These are phyloP conservation scores for Thyatira batis DNA, from an alignment of 2,888 invertebrate genomes.

Conservation along the genomic window DNA sequence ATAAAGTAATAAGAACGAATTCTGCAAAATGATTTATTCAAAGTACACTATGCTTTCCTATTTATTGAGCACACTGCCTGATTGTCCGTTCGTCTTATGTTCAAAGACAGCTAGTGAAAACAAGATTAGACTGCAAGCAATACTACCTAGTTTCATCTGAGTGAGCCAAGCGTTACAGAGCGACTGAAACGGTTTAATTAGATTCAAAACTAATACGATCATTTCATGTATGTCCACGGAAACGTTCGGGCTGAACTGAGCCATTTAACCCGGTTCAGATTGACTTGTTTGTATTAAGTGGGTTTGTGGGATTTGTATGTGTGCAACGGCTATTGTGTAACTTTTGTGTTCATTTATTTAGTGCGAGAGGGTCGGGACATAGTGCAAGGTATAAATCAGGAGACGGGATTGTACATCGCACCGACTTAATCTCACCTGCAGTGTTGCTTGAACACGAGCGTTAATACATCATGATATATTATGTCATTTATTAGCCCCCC, in stretches of 20 bases:
- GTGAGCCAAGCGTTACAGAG: neutral
- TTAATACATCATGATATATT: constrained; percentile 56
- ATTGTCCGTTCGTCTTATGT: too few relatives aligned
- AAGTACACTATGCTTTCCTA: too few relatives aligned
- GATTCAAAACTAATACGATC: neutral
- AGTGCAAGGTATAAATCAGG: constrained; percentile 60
- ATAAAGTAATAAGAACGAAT: neutral
- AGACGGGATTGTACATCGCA: constrained; percentile 43
- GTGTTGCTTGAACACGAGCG: constrained; percentile 2
- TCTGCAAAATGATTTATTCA: too few relatives aligned
- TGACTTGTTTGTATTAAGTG: neutral
- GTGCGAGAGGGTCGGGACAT: constrained; percentile 17
- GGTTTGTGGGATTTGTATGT: neutral
- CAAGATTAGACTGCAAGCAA: too few relatives aligned
- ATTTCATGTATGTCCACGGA: neutral
- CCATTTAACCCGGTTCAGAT: neutral
- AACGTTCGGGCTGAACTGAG: neutral
- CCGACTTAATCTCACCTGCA: constrained; percentile 52
- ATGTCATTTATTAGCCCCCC: constrained; percentile 58
- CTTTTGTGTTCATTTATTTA: neutral
- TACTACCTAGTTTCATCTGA: neutral
- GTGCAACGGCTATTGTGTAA: neutral
- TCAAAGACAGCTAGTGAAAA: too few relatives aligned
- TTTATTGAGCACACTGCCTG: too few relatives aligned
- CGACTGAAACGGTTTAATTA: neutral